Evolutionary conservation across 2,113 vertebrate genomes (phyloP).

Genomic region (Taxidea taxus): DNA sequence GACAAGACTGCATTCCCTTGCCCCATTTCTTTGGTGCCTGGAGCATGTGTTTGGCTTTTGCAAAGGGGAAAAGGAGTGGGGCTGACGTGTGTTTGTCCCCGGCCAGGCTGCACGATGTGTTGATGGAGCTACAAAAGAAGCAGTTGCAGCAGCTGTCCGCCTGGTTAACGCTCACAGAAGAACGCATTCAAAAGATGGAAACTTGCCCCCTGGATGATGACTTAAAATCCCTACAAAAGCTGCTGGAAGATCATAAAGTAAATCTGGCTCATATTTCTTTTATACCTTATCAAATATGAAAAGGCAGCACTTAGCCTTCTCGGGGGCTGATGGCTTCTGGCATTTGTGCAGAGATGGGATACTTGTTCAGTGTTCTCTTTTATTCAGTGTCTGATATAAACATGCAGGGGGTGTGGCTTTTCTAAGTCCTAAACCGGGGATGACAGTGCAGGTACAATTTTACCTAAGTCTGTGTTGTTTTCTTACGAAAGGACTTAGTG

Average conservation of each 20-base stretch:
- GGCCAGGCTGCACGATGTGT: constrained; percentile 92
- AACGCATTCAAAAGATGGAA: constrained; percentile 94
- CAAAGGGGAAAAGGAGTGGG: background rate
- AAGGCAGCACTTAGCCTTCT: background rate
- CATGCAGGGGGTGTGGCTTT: background rate
- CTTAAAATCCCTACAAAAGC: constrained; percentile 87
- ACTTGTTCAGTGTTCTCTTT: accelerated
- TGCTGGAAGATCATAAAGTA: constrained; percentile 94
- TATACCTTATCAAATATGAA: background rate
- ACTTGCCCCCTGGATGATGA: constrained; percentile 81
- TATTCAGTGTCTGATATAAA: background rate
- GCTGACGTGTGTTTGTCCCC: background rate
- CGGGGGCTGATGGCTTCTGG: background rate
- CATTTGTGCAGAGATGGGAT: background rate
- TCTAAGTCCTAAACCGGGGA: background rate
- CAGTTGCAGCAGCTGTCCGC: constrained; percentile 95
- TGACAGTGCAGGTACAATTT: background rate
- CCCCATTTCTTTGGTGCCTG: background rate
- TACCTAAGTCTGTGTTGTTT: background rate
- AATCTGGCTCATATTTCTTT: constrained; percentile 13
- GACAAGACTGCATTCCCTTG: background rate
- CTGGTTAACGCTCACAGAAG: constrained; percentile 93
- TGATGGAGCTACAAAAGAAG: constrained; percentile 96
- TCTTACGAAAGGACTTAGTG: background rate
- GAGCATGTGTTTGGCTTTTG: background rate